Percentiles rank a stretch among this genome's conserved stretches.
phyloP scores from a whole-genome alignment of 2,113 vertebrate species.

The Propithecus coquereli region DNA sequence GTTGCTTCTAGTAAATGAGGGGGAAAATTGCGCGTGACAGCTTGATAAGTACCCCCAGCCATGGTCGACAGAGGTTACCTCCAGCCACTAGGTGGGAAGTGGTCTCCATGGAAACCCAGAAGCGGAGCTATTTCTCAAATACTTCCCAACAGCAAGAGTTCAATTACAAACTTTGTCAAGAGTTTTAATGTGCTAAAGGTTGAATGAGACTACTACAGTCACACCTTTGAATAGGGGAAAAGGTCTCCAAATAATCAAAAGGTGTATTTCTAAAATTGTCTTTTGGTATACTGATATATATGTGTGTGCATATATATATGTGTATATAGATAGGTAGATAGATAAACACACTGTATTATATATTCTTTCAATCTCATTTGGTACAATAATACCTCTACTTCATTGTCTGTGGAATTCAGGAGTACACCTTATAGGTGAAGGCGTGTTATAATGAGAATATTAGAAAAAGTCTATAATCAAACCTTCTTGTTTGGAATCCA shows the following conservation, averaged over 20 bases:
- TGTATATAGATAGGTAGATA: neutral
- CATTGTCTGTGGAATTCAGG: neutral
- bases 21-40: neutral
- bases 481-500: neutral
- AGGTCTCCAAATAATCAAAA: neutral
- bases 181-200: neutral
- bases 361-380: neutral
- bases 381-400: neutral
- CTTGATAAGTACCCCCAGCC: constrained; percentile 67
- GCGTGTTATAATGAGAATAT: neutral
- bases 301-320: neutral
- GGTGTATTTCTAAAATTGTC: neutral
- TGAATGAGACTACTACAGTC: neutral
- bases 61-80: constrained; percentile 47
- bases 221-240: neutral
- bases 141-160: constrained; percentile 14
- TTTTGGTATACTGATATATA: neutral
- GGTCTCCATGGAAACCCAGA: constrained; percentile 74
- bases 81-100: constrained; percentile 49
- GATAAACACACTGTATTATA: neutral
- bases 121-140: constrained; percentile 45
- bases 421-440: neutral
- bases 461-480: neutral
- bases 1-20: constrained; percentile 22
- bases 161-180: constrained; percentile 58